Conservation (phyloP, 1,140 invertebrate species). For the Odontomachus brunneus region DNA sequence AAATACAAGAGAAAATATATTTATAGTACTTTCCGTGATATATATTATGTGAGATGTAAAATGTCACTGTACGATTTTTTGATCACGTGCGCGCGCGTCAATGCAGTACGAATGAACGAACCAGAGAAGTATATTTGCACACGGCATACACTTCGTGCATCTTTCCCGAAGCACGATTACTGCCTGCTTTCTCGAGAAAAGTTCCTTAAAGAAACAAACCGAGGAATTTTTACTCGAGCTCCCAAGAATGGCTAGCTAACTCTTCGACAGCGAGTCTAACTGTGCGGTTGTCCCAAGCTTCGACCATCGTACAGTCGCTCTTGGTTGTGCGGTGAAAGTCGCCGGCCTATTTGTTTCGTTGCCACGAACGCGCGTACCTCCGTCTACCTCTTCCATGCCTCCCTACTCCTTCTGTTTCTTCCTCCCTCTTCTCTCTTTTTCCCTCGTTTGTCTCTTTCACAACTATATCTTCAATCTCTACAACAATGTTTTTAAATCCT, state of each 20-base stretch:
- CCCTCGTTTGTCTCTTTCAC: background rate
- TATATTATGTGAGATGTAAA: background rate
- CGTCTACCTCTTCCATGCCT: background rate
- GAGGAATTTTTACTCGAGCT: background rate
- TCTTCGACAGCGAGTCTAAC: slow-evolving; percentile 54
- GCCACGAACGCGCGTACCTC: slow-evolving; percentile 72
- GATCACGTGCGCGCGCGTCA: slow-evolving; percentile 64
- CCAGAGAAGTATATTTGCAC: slow-evolving; percentile 36
- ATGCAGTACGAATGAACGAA: slow-evolving; percentile 56
- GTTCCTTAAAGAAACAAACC: background rate
- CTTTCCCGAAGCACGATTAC: slow-evolving; percentile 23
- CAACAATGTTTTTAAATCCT: slow-evolving; percentile 19
- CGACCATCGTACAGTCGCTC: slow-evolving; percentile 66
- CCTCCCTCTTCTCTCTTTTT: background rate
- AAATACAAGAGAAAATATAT: too few species aligned
- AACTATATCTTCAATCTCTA: background rate
- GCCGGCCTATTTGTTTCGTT: slow-evolving; percentile 83
- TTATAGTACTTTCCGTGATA: too few species aligned
- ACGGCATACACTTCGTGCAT: slow-evolving; percentile 55
- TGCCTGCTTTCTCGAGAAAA: background rate
- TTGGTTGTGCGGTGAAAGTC: slow-evolving; percentile 81
- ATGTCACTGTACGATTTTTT: slow-evolving; percentile 23
- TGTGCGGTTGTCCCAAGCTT: slow-evolving; percentile 54
- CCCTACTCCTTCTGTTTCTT: background rate
- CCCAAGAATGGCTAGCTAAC: slow-evolving; percentile 33